Evolutionary conservation across 2,888 invertebrate species (phyloP), one percentile per base, ranked within the genome.

Genomic region (Operophtera brumata): DNA sequence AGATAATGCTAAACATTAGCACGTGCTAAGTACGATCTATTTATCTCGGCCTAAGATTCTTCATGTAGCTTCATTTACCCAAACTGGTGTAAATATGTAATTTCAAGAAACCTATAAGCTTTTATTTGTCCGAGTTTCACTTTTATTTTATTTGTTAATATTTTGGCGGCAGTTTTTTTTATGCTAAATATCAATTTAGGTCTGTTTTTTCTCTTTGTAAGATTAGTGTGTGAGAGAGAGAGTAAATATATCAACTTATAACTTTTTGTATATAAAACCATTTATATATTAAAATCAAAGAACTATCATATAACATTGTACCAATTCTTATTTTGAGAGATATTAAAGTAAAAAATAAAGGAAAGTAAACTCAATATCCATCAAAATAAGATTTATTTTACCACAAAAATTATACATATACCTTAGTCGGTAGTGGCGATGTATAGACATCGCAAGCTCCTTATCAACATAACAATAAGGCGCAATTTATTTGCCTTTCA

Each of bases 361-460:
- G 39, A 53, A 57, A 60, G 48, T 41, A 52, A 58, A 56, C 54
- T 56, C 47, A 63, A 62, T 55, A 56, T 47, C 58, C 30, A 37
- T 55, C 62, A 62, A 57, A 62, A 63, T 56, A 60, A 57, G 53
- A 45, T 51, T 59, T 61, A 59, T 58, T 54, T 53, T 61, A 60
- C 59, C 55, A 61, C 47, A 59, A 54, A 57, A 61, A 59, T 52
- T 50, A 57, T 53, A 57, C 41, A 59, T 54, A 50, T 55, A 58
- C 55, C 66, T 68, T 69, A 66, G 58, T 65, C 53, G 65, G 65
- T 70, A 69, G 65, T 64, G 70, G 63, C 67, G 61, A 65, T 64
- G 66, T 47, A 25, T 63, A 63, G 13, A 56, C 44, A 62, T 70
- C 68, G 70, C 73, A 72, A 76, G 75, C 77, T 77, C 77, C 65